Evolutionary conservation across 2,113 vertebrate species (phyloP).

Genomic region (Brachionichthys hirsutus): DNA sequence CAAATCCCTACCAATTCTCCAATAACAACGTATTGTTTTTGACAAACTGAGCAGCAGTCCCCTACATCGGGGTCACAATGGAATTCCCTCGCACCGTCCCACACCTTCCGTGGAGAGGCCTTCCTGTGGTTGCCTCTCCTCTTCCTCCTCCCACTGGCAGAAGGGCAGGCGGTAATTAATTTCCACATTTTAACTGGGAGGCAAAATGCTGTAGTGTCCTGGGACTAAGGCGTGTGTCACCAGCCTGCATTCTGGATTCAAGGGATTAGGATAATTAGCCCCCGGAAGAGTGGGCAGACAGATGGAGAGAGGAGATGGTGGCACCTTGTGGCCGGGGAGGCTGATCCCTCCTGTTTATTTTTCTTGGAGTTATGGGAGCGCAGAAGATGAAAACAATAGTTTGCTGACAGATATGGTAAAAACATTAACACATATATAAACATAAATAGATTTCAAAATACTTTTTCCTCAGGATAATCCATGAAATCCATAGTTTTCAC

Average conservation of each 20-base stretch:
- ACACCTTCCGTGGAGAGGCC: too few relatives aligned
- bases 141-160: slow-evolving; percentile 71
- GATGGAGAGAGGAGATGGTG: slow-evolving; percentile 77
- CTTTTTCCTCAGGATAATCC: background rate
- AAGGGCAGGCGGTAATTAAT: slow-evolving; percentile 81
- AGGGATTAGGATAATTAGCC: slow-evolving; percentile 84
- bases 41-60: slow-evolving; percentile 20
- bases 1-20: too few relatives aligned
- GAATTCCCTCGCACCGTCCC: slow-evolving; percentile 46
- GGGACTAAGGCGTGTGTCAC: slow-evolving; percentile 72
- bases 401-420: slow-evolving; percentile 23
- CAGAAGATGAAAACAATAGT: slow-evolving; percentile 63
- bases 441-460: slow-evolving; percentile 7
- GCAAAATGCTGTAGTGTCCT: slow-evolving; percentile 73
- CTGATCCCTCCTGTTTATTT: slow-evolving; percentile 62
- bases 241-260: slow-evolving; percentile 74
- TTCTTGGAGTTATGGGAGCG: slow-evolving; percentile 28
- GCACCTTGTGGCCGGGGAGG: slow-evolving; percentile 61
- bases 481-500: too few relatives aligned
- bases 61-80: slow-evolving; percentile 28
- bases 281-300: slow-evolving; percentile 78
- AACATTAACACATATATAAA: slow-evolving; percentile 19
- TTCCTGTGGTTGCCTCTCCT: slow-evolving; percentile 53
- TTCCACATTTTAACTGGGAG: slow-evolving; percentile 81
- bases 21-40: background rate